A percentile compares a stretch with the other conserved stretches of the same genome.
Evolutionary conservation across 2,113 vertebrate genomes (phyloP).

Genomic region (Rhizomys pruinosus): DNA sequence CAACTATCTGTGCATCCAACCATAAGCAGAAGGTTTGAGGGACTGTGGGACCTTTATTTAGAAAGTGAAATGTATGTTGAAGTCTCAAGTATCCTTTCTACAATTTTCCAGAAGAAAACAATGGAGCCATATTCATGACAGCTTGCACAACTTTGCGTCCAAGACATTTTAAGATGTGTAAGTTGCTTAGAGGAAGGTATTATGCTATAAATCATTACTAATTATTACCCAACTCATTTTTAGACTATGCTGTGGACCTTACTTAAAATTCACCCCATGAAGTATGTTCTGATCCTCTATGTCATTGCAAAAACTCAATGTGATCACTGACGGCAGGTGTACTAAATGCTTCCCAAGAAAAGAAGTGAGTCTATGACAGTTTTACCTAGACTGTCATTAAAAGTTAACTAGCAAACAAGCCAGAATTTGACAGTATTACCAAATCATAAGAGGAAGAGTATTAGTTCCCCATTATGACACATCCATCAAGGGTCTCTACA

Average conservation of each 20-base stretch:
- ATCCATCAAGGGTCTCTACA: not conserved
- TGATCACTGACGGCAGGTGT: not conserved
- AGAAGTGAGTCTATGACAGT: slow-evolving; percentile 2
- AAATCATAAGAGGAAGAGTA: slow-evolving; percentile 45
- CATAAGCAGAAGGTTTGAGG: slow-evolving; percentile 68
- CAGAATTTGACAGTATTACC: not conserved
- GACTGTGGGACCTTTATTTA: slow-evolving; percentile 78
- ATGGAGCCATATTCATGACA: slow-evolving; percentile 80
- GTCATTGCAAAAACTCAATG: not conserved
- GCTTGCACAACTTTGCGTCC: slow-evolving; percentile 59
- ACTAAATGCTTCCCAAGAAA: not conserved
- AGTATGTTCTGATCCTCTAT: not conserved
- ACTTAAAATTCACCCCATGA: slow-evolving; percentile 46
- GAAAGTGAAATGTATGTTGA: slow-evolving; percentile 69
- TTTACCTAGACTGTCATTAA: not conserved
- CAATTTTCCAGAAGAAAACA: slow-evolving; percentile 76
- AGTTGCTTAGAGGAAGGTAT: slow-evolving; percentile 41
- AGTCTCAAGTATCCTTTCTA: slow-evolving; percentile 74
- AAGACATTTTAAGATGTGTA: slow-evolving; percentile 47
- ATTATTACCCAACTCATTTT: slow-evolving; percentile 3
- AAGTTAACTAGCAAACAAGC: slow-evolving; percentile 49
- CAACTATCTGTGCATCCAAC: slow-evolving; percentile 71
- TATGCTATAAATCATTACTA: slow-evolving; percentile 32
- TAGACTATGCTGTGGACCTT: not conserved
- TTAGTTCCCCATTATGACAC: slow-evolving; percentile 29